Percentiles rank a stretch among this genome's conserved stretches.
phyloP scores from a whole-genome alignment of 2,797 vertebrate genomes.

The Prionace glauca region DNA sequence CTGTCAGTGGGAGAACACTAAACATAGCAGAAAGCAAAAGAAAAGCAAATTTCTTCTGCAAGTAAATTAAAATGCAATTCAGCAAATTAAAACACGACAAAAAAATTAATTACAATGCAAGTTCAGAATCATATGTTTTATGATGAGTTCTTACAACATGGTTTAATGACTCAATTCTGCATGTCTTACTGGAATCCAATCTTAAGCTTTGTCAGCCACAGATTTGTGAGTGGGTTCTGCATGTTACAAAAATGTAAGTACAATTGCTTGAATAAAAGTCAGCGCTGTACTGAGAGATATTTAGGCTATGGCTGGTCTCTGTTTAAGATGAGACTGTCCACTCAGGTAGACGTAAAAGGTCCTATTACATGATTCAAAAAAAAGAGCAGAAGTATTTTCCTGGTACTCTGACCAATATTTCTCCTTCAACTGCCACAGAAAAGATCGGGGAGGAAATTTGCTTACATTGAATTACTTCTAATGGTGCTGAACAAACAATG shows the following conservation, averaged over 20 bases:
- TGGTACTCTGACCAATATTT: not conserved
- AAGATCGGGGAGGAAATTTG: not conserved
- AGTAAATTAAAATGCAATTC: constrained; percentile 15
- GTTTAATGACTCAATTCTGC: not conserved
- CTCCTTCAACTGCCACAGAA: not conserved
- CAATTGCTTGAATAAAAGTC: not conserved
- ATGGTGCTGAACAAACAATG: not conserved
- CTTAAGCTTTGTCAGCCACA: not conserved
- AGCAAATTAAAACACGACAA: not conserved
- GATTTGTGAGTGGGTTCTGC: not conserved
- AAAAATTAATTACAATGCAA: not conserved
- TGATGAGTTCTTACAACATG: not conserved
- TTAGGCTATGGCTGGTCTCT: not conserved
- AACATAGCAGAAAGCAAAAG: not conserved
- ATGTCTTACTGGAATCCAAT: not conserved
- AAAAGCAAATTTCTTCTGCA: not conserved
- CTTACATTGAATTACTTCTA: not conserved
- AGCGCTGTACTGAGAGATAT: not conserved
- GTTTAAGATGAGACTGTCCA: not conserved
- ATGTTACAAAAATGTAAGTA: not conserved
- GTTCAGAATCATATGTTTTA: not conserved
- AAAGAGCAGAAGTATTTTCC: not conserved
- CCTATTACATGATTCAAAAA: not conserved
- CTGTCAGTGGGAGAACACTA: not conserved
- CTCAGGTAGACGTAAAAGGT: not conserved